Base-by-base conservation (phyloP, 2,888 invertebrate genomes). In the Caenorhabditis parvicauda region DNA sequence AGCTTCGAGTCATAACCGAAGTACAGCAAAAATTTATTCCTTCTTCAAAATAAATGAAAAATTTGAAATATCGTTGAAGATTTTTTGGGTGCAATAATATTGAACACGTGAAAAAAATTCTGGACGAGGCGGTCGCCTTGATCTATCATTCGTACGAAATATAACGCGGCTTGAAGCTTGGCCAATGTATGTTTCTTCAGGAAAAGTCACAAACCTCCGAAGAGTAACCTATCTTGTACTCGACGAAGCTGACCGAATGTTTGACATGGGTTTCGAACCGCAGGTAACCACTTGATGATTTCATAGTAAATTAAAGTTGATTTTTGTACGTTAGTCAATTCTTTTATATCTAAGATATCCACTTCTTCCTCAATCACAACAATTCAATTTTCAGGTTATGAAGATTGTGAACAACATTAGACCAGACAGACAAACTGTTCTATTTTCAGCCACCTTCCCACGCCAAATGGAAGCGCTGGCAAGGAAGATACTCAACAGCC, bases 161-260 rank as follows among this genome's bases (percentile, higher is more conserved):
- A n/a, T n/a, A n/a, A n/a, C n/a, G n/a, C n/a, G n/a, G n/a, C n/a
- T n/a, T n/a, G n/a, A n/a, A n/a, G n/a, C n/a, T n/a, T n/a, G n/a
- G n/a, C n/a, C n/a, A n/a, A n/a, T n/a, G n/a, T n/a, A 21, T 44
- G 5, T 45, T 22, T 49, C 57, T 78, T 42, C 72, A 85, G 86
- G 86, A 38, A 88, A 93, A 70, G 96, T 98, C 1, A 99, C 98
- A 6, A 99, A 99, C 84, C 85, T 98, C 59, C 86, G 91, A n/a
- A 86, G 98, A 39, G 92, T 94, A 38, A 96, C 96, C 0, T 99
- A 95, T 81, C 88, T 98, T 41, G 98, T 99, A 1, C 84, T 99
- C 35, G 98, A 99, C 82, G 98, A 99, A 83, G 98, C 98, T 0
- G 98, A 99, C 83, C 86, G 98, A 39, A 98, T 98, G 98, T 98